Conservation (phyloP, 2,797 vertebrate species). For the Ambastaia sidthimunki region DNA sequence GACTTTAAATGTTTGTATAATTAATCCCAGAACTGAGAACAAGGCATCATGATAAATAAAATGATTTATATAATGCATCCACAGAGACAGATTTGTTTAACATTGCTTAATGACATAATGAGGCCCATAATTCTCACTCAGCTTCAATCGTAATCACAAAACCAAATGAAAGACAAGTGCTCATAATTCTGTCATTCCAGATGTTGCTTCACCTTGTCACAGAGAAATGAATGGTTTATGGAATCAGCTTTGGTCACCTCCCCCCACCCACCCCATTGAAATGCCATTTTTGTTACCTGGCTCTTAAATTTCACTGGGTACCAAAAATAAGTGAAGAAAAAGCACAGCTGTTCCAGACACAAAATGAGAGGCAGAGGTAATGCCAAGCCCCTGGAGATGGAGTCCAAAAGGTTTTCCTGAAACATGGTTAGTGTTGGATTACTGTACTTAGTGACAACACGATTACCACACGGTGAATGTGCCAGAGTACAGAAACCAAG, state of each 20-base stretch:
- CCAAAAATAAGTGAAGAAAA: conserved; percentile 58
- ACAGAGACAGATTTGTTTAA: conserved; percentile 17
- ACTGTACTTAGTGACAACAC: conserved; percentile 48
- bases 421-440: conserved; percentile 52
- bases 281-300: conserved; percentile 54
- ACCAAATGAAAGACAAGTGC: not conserved
- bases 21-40: not conserved
- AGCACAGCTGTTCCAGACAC: conserved; percentile 34
- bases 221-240: conserved; percentile 42
- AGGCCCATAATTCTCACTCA: not conserved
- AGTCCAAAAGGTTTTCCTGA: conserved; percentile 43
- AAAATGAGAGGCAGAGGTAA: conserved; percentile 45
- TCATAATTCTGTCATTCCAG: conserved; percentile 18
- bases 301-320: conserved; percentile 53
- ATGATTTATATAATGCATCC: conserved; percentile 21
- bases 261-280: conserved; percentile 23
- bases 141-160: not conserved
- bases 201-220: conserved; percentile 36
- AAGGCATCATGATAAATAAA: conserved; percentile 9
- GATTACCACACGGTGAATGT: conserved; percentile 51
- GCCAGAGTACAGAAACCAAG: conserved; percentile 40
- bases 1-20: conserved; percentile 21
- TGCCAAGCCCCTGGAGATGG: conserved; percentile 40
- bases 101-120: conserved; percentile 4
- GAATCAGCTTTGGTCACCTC: not conserved